phyloP scores from a whole-genome alignment of 2,888 invertebrate species.

The Diarsia dahlii region DNA sequence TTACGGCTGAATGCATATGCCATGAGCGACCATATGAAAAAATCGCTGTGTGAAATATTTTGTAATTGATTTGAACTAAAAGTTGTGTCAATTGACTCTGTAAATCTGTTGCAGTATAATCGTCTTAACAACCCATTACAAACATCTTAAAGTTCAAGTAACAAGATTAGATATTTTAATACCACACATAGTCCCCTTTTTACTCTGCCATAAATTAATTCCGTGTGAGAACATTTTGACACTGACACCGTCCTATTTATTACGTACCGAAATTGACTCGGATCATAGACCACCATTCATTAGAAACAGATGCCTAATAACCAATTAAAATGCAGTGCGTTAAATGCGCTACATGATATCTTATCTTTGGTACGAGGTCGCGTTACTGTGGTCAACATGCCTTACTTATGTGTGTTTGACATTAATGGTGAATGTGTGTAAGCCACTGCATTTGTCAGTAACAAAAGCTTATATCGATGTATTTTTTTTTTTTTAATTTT shows the following conservation, averaged over 20 bases:
- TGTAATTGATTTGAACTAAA: not conserved
- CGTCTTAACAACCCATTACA: not conserved
- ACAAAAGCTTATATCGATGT: not conserved
- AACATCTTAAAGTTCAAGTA: conserved; percentile 15
- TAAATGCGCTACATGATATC: conserved; percentile 49
- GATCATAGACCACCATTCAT: conserved; percentile 79
- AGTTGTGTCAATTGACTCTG: not conserved
- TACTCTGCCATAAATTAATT: conserved; percentile 59
- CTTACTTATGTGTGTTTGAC: conserved; percentile 14
- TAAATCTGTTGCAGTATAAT: not conserved
- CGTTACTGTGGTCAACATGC: conserved; percentile 40
- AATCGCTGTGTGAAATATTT: not conserved
- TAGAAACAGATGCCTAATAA: conserved; percentile 84
- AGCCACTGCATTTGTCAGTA: not conserved
- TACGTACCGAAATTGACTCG: conserved; percentile 65
- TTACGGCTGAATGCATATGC: not conserved
- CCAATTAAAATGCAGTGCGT: conserved; percentile 74
- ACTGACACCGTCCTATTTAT: conserved; percentile 63
- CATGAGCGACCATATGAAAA: not conserved
- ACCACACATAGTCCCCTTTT: conserved; percentile 31
- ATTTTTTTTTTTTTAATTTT: not conserved
- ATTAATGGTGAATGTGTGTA: not conserved
- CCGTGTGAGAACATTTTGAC: conserved; percentile 68
- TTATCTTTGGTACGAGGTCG: conserved; percentile 60
- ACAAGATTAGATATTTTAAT: conserved; percentile 28